These are phyloP conservation scores for Aethina tumida DNA, from an alignment of 1,140 invertebrate genomes.

Conservation along the genomic window DNA sequence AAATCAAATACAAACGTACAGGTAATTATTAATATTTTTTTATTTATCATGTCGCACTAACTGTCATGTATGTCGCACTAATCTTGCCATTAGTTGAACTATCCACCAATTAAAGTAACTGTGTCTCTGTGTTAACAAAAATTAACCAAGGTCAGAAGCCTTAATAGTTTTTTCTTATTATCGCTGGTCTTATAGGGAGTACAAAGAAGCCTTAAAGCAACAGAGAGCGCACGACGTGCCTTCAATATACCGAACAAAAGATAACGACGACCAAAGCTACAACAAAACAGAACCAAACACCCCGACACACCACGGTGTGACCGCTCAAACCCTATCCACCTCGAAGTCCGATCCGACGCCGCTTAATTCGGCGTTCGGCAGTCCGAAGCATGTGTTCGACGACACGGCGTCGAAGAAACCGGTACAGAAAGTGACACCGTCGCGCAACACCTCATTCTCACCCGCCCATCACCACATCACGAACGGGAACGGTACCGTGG, in stretches of 20 bases:
- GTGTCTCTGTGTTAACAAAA: too few species aligned
- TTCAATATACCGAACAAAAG: constrained; percentile 57
- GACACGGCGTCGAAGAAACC: constrained; percentile 37
- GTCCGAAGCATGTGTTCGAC: constrained; percentile 33
- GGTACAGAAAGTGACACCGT: constrained; percentile 50
- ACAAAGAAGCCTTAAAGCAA: constrained; percentile 76
- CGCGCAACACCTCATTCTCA: constrained; percentile 34
- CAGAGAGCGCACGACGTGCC: constrained; percentile 65
- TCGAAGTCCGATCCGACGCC: constrained; percentile 36
- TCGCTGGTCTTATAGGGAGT: constrained; percentile 58
- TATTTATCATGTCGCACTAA: background rate
- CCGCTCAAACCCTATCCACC: constrained; percentile 28
- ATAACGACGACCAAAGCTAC: constrained; percentile 34
- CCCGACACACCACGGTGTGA: constrained; percentile 30
- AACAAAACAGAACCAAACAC: constrained; percentile 38
- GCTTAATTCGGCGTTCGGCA: constrained; percentile 31
- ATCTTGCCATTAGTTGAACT: background rate
- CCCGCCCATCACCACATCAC: constrained; percentile 11
- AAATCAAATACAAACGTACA: constrained; percentile 74
- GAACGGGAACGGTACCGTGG: constrained; percentile 12
- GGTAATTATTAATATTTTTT: constrained; percentile 41
- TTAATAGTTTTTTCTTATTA: too few species aligned
- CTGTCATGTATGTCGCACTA: background rate
- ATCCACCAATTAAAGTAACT: too few species aligned
- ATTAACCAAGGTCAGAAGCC: too few species aligned